These are phyloP conservation scores for Chrysemys picta DNA, from an alignment of 2,113 vertebrate genomes.

Conservation along the genomic window DNA sequence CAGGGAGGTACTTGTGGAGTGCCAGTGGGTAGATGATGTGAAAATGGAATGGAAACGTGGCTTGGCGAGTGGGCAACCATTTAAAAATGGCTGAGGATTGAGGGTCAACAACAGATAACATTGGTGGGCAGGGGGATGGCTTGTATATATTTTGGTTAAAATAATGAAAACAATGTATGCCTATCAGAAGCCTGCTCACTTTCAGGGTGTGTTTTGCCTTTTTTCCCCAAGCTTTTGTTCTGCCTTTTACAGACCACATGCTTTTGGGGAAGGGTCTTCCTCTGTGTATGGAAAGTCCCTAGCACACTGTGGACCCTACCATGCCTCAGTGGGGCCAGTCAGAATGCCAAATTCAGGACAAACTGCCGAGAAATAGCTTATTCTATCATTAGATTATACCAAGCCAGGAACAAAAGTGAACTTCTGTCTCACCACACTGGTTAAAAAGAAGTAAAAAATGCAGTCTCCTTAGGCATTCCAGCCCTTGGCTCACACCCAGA, in stretches of 20 bases:
- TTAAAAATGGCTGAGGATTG: not conserved
- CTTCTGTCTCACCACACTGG: too few relatives aligned
- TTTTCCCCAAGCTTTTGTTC: not conserved
- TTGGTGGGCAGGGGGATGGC: not conserved
- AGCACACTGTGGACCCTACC: too few relatives aligned
- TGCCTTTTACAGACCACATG: not conserved
- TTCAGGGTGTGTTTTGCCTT: not conserved
- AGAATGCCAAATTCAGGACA: too few relatives aligned
- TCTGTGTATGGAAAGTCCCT: not conserved
- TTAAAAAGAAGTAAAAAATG: too few relatives aligned
- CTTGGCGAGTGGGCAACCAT: not conserved
- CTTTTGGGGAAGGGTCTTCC: not conserved
- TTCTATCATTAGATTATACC: too few relatives aligned
- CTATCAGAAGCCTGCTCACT: not conserved
- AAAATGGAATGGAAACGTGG: not conserved
- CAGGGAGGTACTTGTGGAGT: not conserved
- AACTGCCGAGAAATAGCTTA: too few relatives aligned
- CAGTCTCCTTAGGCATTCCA: too few relatives aligned
- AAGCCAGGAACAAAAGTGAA: too few relatives aligned
- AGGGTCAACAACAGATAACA: not conserved
- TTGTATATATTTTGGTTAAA: not conserved
- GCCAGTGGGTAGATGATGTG: not conserved
- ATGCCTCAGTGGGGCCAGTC: too few relatives aligned
- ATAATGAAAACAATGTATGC: not conserved
- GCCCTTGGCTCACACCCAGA: too few relatives aligned